A percentile compares a stretch with the other conserved stretches of the same genome.
These are phyloP conservation scores for Albula glossodonta DNA, from an alignment of 2,113 vertebrate genomes.

Conservation along the genomic window DNA sequence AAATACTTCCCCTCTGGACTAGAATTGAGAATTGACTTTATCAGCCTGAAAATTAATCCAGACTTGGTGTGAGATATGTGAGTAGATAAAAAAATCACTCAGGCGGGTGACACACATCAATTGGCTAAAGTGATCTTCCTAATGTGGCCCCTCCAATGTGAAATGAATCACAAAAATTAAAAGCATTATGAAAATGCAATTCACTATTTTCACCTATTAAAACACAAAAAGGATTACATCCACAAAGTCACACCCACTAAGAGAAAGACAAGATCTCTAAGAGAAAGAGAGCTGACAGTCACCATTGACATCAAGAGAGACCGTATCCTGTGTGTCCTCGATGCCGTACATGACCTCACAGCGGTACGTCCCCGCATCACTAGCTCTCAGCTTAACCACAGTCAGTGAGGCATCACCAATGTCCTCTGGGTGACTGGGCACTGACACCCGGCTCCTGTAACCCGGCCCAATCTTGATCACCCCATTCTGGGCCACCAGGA, in stretches of 20 bases:
- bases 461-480: slow-evolving; percentile 85
- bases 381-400: slow-evolving; percentile 84
- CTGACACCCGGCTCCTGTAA: slow-evolving; percentile 86
- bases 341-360: slow-evolving; percentile 93
- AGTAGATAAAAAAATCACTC: background rate
- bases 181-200: too few relatives aligned
- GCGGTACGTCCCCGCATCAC: slow-evolving; percentile 88
- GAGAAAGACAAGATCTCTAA: background rate
- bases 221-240: too few relatives aligned
- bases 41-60: too few relatives aligned
- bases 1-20: too few relatives aligned
- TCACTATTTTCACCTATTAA: too few relatives aligned
- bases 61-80: background rate
- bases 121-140: too few relatives aligned
- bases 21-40: too few relatives aligned
- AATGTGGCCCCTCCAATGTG: too few relatives aligned
- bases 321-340: slow-evolving; percentile 84
- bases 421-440: slow-evolving; percentile 82
- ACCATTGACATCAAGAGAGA: slow-evolving; percentile 85
- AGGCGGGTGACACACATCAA: too few relatives aligned
- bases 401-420: slow-evolving; percentile 87
- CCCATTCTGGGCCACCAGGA: slow-evolving; percentile 89
- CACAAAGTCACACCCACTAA: background rate
- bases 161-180: too few relatives aligned
- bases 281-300: slow-evolving; percentile 49